These are phyloP conservation scores for Drosophila carrolli DNA, from an alignment of 1,140 invertebrate genomes.

Conservation along the genomic window DNA sequence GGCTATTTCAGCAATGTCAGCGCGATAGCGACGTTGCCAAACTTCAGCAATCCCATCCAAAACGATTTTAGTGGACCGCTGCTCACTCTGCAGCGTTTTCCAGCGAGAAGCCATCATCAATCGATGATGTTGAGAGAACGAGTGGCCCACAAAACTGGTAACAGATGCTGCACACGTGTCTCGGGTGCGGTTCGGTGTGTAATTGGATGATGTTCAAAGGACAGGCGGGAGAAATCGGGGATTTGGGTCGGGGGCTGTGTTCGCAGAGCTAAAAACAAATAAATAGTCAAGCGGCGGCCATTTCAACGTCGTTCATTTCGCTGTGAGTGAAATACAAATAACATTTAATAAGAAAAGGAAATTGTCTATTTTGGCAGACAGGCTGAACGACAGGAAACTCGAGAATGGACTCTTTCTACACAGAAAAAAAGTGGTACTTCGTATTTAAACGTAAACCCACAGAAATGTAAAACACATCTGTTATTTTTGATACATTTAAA, in stretches of 20 bases:
- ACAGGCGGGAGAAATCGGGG: background rate
- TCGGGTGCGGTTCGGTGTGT: slow-evolving; percentile 62
- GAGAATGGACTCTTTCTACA: slow-evolving; percentile 42
- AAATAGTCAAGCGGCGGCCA: slow-evolving; percentile 71
- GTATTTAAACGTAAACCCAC: no score
- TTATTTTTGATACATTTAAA: no score
- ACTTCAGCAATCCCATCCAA: slow-evolving; percentile 57
- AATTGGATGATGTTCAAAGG: slow-evolving; percentile 74
- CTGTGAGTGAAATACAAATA: slow-evolving; percentile 82
- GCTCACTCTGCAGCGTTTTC: slow-evolving; percentile 16
- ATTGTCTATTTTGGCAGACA: slow-evolving; percentile 74
- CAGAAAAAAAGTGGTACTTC: no score
- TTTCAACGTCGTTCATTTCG: slow-evolving; percentile 36
- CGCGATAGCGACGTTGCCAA: slow-evolving; percentile 57
- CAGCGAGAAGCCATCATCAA: slow-evolving; percentile 56
- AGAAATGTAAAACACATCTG: no score
- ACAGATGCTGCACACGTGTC: slow-evolving; percentile 82
- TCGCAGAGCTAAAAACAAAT: slow-evolving; percentile 63
- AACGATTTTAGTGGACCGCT: slow-evolving; percentile 42
- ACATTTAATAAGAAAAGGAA: slow-evolving; percentile 82
- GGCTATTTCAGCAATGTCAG: slow-evolving; percentile 30
- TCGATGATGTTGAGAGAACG: slow-evolving; percentile 41
- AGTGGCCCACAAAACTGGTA: slow-evolving; percentile 62
- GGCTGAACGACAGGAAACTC: slow-evolving; percentile 17
- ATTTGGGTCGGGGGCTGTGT: background rate